Evolutionary conservation across 1,140 invertebrate species (phyloP), one percentile per base, ranked within the genome.

Genomic region (Panulirus ornatus): DNA sequence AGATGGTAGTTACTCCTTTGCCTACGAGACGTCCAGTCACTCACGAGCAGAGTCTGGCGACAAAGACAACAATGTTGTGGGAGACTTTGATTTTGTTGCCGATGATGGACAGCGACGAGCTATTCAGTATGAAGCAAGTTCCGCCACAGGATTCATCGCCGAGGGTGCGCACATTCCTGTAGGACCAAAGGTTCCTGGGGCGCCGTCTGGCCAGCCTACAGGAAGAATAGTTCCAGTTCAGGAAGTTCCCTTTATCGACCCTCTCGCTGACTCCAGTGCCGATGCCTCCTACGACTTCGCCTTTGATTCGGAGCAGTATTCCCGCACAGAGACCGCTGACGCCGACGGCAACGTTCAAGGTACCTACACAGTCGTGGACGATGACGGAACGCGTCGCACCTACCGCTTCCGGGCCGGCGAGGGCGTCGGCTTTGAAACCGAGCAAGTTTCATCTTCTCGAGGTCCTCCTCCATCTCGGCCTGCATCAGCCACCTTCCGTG

Each of bases 291-390:
- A 92, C 54, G 92, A 89, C 76, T 93, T 93, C 83, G 84, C 47
- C 30, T 93, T 93, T 79, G 92, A 91, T 38, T 92, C 92, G 0
- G 92, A 91, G 36, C 92, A 92, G 36, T 92, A 93, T 66, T 76
- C 79, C 36, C 85, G 93, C 19, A 75, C 91, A 42, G 93, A 93
- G 83, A 89, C 81, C 19, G 70, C 84, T 42, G 92, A 91, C 44
- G 71, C 91, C 27, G 93, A 93, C 51, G 93, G 93, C 8, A 92
- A 91, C 36, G 93, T 94, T 1, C 79, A 88, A 0, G 93, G 93
- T 19, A 92, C 92, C 30, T 94, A 94, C 92, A 93, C 93, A 42
- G 93, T 94, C 79, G 92, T 93, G 14, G 93, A 93, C 79, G 86
- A 90, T 70, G 81, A 89, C 47, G 84, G 84, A 51, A 85, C 83